phyloP scores from a whole-genome alignment of 2,113 vertebrate genomes.

The Capra hircus region DNA sequence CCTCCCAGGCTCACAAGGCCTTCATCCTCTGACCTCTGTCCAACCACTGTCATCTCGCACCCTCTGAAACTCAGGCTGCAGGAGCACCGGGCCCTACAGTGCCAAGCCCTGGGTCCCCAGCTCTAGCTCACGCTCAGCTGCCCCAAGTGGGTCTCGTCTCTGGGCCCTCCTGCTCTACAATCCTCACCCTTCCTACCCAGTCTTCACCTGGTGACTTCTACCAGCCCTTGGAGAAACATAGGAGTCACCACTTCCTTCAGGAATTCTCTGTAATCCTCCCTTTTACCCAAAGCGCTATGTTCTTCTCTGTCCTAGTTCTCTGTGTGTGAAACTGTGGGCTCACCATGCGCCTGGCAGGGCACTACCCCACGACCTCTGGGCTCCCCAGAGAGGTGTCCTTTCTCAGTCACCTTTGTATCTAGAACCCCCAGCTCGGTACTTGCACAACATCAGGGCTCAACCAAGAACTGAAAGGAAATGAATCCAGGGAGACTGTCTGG shows the following conservation, averaged over 20 bases:
- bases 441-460: not conserved
- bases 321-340: rapidly evolving
- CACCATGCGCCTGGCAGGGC: rapidly evolving
- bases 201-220: not conserved
- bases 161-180: not conserved
- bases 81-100: not conserved
- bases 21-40: not conserved
- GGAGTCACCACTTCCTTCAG: not conserved
- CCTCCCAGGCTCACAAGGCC: not conserved
- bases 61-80: not conserved
- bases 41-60: not conserved
- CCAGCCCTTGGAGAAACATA: not conserved
- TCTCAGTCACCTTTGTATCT: not conserved
- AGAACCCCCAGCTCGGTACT: not conserved
- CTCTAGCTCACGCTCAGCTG: not conserved
- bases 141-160: rapidly evolving
- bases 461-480: not conserved
- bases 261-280: not conserved
- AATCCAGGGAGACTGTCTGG: not conserved
- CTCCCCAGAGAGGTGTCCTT: not conserved
- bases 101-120: not conserved
- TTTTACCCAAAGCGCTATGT: not conserved
- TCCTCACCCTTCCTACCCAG: not conserved
- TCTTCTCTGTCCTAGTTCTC: not conserved
- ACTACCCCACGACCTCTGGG: not conserved